Conservation (phyloP, 2,113 vertebrate genomes). For the Caracal caracal region DNA sequence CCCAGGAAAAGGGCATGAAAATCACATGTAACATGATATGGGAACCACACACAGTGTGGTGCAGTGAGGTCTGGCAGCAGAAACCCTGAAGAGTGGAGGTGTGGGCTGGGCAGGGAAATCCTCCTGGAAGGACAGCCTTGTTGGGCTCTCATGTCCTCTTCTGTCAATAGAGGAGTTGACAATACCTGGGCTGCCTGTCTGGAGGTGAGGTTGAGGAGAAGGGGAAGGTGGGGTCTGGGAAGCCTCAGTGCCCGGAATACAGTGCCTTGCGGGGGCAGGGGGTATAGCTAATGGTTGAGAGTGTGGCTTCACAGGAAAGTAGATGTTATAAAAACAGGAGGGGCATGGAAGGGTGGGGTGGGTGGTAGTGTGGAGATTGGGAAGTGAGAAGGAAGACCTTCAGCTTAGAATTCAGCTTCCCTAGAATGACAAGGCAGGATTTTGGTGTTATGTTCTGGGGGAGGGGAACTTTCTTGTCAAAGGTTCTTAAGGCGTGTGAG, state of each 20-base stretch:
- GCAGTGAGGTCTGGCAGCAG: background rate
- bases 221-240: background rate
- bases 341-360: background rate
- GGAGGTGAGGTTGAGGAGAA: background rate
- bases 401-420: background rate
- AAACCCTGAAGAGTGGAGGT: no score
- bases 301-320: background rate
- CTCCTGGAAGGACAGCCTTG: background rate
- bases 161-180: background rate
- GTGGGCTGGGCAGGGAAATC: background rate
- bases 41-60: background rate
- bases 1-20: background rate
- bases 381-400: background rate
- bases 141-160: background rate
- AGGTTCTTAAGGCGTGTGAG: background rate
- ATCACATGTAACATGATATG: background rate
- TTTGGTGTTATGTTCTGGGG: background rate
- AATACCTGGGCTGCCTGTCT: background rate
- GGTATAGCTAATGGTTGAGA: background rate
- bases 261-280: background rate
- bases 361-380: fast-evolving
- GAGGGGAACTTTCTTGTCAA: background rate
- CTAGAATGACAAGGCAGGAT: background rate
- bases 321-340: background rate
- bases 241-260: background rate